These are phyloP conservation scores for Cheumatopsyche charites DNA, from an alignment of 1,140 invertebrate species.

Conservation along the genomic window DNA sequence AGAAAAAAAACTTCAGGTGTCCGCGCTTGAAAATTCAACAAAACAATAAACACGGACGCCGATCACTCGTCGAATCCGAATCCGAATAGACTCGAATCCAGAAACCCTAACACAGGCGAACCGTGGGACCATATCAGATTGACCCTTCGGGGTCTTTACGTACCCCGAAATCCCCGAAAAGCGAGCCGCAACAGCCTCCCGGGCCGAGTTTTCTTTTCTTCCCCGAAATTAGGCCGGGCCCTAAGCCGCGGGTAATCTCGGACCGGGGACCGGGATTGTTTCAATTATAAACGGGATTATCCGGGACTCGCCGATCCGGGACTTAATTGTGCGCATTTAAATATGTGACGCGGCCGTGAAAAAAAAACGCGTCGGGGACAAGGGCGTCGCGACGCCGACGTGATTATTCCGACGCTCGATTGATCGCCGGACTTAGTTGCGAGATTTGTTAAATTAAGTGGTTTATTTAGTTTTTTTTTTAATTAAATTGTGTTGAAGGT, in stretches of 20 bases:
- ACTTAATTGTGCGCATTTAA: constrained; percentile 20
- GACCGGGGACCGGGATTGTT: constrained; percentile 6
- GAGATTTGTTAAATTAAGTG: background rate
- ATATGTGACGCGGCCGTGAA: constrained; percentile 1
- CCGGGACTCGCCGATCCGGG: background rate
- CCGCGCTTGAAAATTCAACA: too few species aligned
- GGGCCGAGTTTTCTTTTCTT: constrained; percentile 17
- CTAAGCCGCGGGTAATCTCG: background rate
- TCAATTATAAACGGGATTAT: background rate
- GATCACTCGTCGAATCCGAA: too few species aligned
- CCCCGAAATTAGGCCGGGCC: background rate
- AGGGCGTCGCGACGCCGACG: background rate
- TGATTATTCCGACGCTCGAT: background rate
- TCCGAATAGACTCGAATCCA: too few species aligned
- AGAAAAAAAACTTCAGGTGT: too few species aligned
- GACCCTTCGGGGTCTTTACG: background rate
- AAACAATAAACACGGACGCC: too few species aligned
- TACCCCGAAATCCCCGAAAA: background rate
- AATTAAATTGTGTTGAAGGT: too few species aligned
- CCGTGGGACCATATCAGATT: too few species aligned
- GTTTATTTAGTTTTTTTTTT: background rate
- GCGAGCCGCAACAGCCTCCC: background rate
- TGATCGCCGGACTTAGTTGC: background rate
- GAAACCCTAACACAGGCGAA: too few species aligned
- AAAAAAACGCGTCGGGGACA: background rate